Evolutionary conservation across 1,140 invertebrate species (phyloP), one percentile per base, ranked within the genome.

Genomic region (Octopus sinensis): DNA sequence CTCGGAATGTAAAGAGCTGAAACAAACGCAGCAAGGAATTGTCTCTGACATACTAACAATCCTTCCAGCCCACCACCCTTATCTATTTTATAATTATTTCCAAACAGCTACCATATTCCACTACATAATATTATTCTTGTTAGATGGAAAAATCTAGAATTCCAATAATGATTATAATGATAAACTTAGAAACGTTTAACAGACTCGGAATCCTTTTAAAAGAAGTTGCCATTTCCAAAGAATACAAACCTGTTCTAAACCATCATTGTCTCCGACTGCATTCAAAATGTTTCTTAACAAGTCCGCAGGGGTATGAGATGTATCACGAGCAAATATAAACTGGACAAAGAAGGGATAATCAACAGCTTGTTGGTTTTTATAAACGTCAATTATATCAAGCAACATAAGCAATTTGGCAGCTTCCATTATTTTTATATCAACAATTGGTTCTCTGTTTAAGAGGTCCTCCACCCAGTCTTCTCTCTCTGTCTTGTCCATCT

Each of bases 341-440:
- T 91, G 90, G 9, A 88, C 91, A 89, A 92, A 92, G 30, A 91
- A 82, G 12, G 92, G 92, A 13, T 91, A 84, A n/a, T 90, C 88
- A 6, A 87, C 84, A 17, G 88, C 91, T 17, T 84, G 83, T 53
- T 83, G 83, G 54, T 88, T 86, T 51, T 86, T 76, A 84, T 91
- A 84, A 52, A 92, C 84, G 75, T 91, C 86, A 53, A 91, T 85
- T 5, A 89, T 88, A 71, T 88, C 85, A 30, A 90, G 85, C 71
- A 92, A 85, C 92, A 93, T 92, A 82, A 92, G 88, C 23, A 92
- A 85, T 84, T 92, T 92, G 23, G 92, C 85, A 53, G 91, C 92
- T 88, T 93, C 92, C 88, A 92, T 89, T 23, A 92, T 84, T 53
- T 89, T 87, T 17, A 91, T 80, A 83, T 92, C 92, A 84, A 91